Conservation (phyloP, 2,797 vertebrate species). For the Pogoniulus pusillus region DNA sequence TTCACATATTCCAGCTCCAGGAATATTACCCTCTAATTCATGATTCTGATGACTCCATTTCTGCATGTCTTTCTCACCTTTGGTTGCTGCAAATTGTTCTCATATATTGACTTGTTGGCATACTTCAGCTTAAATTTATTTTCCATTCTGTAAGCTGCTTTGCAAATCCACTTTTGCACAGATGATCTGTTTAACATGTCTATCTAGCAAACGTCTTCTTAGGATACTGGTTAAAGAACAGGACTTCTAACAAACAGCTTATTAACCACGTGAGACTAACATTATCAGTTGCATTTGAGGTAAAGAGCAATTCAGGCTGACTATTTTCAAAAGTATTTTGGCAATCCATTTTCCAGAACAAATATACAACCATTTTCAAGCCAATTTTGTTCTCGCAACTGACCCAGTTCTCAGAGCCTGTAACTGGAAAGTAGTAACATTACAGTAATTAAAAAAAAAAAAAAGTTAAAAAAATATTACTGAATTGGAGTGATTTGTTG, state of each 20-base stretch:
- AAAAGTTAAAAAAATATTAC: conserved; percentile 64
- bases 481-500: conserved; percentile 59
- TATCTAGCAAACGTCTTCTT: conserved; percentile 32
- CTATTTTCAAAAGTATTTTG: conserved; percentile 32
- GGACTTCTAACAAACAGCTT: not conserved
- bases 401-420: conserved; percentile 64
- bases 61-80: conserved; percentile 52
- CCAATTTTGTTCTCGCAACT: conserved; percentile 55
- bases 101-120: conserved; percentile 36
- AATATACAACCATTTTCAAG: conserved; percentile 48
- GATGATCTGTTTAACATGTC: conserved; percentile 29
- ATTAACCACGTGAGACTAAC: conserved; percentile 2
- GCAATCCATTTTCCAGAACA: conserved; percentile 50
- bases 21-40: conserved; percentile 5
- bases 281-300: conserved; percentile 1
- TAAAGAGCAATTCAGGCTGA: conserved; percentile 7
- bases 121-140: conserved; percentile 45
- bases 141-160: conserved; percentile 53
- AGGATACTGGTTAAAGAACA: conserved; percentile 38
- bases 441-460: conserved; percentile 57
- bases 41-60: conserved; percentile 10
- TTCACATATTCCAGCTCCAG: not conserved
- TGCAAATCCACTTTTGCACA: conserved; percentile 28
- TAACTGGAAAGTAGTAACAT: conserved; percentile 61
- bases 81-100: conserved; percentile 39